Conservation (phyloP, 2,888 invertebrate species). For the Homarus gammarus region DNA sequence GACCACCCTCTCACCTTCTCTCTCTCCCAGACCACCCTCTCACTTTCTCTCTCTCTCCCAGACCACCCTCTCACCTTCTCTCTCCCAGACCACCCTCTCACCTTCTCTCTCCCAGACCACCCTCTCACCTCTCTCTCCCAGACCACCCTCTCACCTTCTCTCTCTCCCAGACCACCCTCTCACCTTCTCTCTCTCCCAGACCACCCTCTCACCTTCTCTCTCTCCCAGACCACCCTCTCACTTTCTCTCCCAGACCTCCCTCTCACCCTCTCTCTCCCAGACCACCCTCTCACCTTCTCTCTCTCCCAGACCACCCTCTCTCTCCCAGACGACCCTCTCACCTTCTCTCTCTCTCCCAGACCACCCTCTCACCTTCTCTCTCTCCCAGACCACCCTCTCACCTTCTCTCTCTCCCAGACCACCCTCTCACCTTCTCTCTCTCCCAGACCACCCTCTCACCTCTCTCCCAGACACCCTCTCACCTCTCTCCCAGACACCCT, state of each 20-base stretch:
- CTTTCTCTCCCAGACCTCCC: no score
- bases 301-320: not conserved
- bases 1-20: not conserved
- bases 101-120: constrained; percentile 22
- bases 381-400: no score
- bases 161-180: not conserved
- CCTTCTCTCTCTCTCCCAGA: not conserved
- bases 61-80: not conserved
- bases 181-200: not conserved
- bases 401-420: no score
- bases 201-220: not conserved
- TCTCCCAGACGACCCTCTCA: not conserved
- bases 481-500: no score
- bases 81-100: not conserved
- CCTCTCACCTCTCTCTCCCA: constrained; percentile 38
- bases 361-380: not conserved
- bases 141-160: constrained; percentile 21
- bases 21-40: constrained; percentile 3
- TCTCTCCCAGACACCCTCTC: no score
- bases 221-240: no score
- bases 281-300: no score
- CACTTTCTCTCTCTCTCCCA: constrained; percentile 30
- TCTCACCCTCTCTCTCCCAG: no score
- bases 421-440: no score
- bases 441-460: no score